phyloP scores from a whole-genome alignment of 2,888 invertebrate genomes.

The Crepidodera aurea region DNA sequence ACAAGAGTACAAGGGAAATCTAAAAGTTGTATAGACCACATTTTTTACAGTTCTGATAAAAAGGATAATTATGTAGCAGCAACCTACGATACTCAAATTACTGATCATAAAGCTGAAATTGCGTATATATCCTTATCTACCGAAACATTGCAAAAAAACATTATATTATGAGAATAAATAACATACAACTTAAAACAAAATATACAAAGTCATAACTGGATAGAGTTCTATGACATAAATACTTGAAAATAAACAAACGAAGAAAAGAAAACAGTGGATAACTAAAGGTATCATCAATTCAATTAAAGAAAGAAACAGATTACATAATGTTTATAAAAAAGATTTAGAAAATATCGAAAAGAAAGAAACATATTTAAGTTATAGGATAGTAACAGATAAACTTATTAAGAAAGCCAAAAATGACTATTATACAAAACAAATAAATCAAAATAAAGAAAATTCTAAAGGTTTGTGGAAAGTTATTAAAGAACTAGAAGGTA shows the following conservation, averaged over 20 bases:
- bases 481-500: no score
- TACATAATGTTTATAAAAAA: no score
- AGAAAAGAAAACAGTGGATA: background rate
- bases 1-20: background rate
- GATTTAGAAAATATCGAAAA: no score
- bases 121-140: background rate
- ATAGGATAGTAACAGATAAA: no score
- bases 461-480: no score
- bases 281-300: background rate
- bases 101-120: background rate
- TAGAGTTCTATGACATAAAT: background rate
- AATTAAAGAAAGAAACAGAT: no score
- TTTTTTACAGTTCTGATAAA: background rate
- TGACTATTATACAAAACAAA: no score
- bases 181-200: background rate
- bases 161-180: background rate
- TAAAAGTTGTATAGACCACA: background rate
- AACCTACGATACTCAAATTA: background rate
- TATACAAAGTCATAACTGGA: background rate
- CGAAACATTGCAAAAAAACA: background rate
- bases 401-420: no score
- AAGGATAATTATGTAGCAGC: background rate
- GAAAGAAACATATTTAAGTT: no score
- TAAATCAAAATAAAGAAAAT: no score
- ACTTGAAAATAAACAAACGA: background rate